These are phyloP conservation scores for Mastacembelus armatus DNA, from an alignment of 2,797 vertebrate genomes.

Conservation along the genomic window DNA sequence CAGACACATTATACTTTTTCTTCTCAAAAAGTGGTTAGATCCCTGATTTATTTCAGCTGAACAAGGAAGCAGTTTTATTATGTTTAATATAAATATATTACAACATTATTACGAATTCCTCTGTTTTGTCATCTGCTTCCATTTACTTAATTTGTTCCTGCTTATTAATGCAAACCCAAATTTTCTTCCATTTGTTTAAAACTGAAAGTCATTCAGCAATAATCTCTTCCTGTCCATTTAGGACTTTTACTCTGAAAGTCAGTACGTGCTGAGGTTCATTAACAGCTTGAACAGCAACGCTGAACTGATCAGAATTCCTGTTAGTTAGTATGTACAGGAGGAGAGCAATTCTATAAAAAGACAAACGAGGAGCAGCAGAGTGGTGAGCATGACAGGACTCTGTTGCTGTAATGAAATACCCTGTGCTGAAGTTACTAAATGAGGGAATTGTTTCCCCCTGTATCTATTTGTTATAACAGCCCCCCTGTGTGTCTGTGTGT, in stretches of 20 bases:
- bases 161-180: slow-evolving; percentile 2
- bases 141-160: slow-evolving; percentile 2
- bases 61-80: neutral
- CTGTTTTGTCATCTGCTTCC: neutral
- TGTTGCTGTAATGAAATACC: too few relatives aligned
- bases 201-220: slow-evolving; percentile 18
- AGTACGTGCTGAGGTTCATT: slow-evolving; percentile 22
- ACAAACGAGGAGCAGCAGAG: slow-evolving; percentile 3
- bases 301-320: neutral
- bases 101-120: neutral
- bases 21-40: neutral
- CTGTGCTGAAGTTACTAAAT: too few relatives aligned
- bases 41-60: neutral
- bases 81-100: slow-evolving; percentile 7
- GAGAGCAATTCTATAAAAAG: slow-evolving; percentile 11
- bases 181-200: slow-evolving; percentile 13
- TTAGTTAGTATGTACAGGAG: slow-evolving; percentile 13
- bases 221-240: slow-evolving; percentile 2
- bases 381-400: neutral
- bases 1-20: too few relatives aligned
- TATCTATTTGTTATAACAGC: slow-evolving; percentile 4
- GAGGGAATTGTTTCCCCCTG: neutral
- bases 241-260: slow-evolving; percentile 31
- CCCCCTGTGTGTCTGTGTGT: neutral
- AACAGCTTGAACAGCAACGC: slow-evolving; percentile 12